Percentiles rank a stretch among this genome's conserved stretches.
These are phyloP conservation scores for Adelosebastes latens DNA, from an alignment of 2,797 vertebrate genomes.

Conservation along the genomic window DNA sequence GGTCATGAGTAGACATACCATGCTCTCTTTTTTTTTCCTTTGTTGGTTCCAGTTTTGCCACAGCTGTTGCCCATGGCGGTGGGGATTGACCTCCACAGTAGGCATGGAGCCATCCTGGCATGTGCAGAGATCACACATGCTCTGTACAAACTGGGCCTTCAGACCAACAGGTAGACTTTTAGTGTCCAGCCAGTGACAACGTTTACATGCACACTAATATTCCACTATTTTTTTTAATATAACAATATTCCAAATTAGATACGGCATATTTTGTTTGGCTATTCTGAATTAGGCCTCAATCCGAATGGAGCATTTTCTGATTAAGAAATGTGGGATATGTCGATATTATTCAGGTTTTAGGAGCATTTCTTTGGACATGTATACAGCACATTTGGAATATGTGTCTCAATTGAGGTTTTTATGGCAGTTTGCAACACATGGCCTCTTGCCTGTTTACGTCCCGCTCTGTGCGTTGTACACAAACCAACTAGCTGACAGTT, in stretches of 20 bases:
- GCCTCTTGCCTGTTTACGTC: no score
- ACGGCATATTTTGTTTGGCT: no score
- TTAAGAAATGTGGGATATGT: neutral
- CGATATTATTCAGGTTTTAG: neutral
- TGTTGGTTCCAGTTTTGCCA: slow-evolving; percentile 86
- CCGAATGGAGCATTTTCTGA: neutral
- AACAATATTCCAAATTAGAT: neutral
- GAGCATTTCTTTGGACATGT: neutral
- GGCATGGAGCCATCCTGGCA: slow-evolving; percentile 93
- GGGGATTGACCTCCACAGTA: slow-evolving; percentile 88
- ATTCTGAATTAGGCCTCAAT: no score
- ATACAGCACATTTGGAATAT: neutral
- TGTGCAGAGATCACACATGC: slow-evolving; percentile 92
- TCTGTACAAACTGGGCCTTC: slow-evolving; percentile 84
- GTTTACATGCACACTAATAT: neutral
- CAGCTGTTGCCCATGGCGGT: slow-evolving; percentile 86
- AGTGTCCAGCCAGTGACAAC: neutral
- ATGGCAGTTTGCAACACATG: no score
- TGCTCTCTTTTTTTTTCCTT: neutral
- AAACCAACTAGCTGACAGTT: no score
- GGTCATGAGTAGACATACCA: neutral
- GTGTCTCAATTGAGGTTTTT: no score
- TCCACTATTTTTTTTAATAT: neutral
- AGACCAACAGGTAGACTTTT: slow-evolving; percentile 85
- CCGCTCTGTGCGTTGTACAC: no score